Evolutionary conservation across 2,888 invertebrate genomes (phyloP).

Genomic region (Cremastinae sp.): DNA sequence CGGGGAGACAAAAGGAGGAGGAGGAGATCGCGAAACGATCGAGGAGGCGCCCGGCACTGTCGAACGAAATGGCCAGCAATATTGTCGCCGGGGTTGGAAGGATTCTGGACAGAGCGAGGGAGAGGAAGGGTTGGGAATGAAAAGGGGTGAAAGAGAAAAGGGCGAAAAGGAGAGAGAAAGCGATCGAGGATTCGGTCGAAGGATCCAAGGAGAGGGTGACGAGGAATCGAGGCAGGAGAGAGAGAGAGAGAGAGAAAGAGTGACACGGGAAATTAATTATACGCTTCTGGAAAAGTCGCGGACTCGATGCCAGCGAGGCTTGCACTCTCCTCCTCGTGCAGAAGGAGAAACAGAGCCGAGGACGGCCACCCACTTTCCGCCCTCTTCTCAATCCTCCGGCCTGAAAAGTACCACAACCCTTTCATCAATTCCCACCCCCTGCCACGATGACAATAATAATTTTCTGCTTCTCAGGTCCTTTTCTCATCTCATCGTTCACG

Average conservation of each 20-base stretch:
- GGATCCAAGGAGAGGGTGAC: slow-evolving; percentile 47
- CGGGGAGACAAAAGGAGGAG: slow-evolving; percentile 42
- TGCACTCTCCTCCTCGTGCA: slow-evolving; percentile 49
- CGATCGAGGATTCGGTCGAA: slow-evolving; percentile 59
- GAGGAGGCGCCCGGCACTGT: slow-evolving; percentile 73
- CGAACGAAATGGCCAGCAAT: slow-evolving; percentile 80
- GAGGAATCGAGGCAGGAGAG: slow-evolving; percentile 38
- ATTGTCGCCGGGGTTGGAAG: slow-evolving; percentile 76
- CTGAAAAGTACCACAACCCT: slow-evolving; percentile 31
- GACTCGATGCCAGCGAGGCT: slow-evolving; percentile 57
- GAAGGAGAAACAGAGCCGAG: slow-evolving; percentile 18
- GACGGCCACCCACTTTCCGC: slow-evolving; percentile 48
- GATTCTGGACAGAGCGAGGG: slow-evolving; percentile 69
- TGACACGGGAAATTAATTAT: slow-evolving; percentile 80
- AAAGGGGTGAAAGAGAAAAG: slow-evolving; percentile 52
- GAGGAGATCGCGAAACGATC: slow-evolving; percentile 71
- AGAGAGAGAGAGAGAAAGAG: slow-evolving; percentile 66
- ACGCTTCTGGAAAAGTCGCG: slow-evolving; percentile 77
- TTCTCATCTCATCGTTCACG: slow-evolving; percentile 14
- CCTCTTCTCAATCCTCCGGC: slow-evolving; percentile 27
- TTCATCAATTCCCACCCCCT: slow-evolving; percentile 17
- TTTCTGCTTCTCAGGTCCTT: slow-evolving; percentile 46
- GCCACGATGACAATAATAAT: slow-evolving; percentile 58
- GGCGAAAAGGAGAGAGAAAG: slow-evolving; percentile 44
- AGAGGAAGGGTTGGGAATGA: slow-evolving; percentile 54